A percentile compares a stretch with the other conserved stretches of the same genome.
phyloP scores from a whole-genome alignment of 1,140 invertebrate species.

The Lutraria rhynchaena region DNA sequence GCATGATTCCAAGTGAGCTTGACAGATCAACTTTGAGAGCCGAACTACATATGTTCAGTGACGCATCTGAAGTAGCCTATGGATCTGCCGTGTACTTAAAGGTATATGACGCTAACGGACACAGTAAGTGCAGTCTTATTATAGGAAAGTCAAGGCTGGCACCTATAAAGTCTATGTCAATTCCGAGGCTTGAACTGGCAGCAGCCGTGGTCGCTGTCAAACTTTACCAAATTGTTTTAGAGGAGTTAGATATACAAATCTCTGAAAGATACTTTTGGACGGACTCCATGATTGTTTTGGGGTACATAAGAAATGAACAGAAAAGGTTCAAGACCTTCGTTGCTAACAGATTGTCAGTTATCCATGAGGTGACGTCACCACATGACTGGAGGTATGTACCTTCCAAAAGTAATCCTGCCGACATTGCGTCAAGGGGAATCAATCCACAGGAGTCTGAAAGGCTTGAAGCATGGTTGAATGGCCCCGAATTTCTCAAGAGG shows the following conservation, averaged over 20 bases:
- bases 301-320: no score
- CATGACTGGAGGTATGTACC: conserved; percentile 26
- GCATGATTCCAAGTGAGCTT: not conserved
- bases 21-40: not conserved
- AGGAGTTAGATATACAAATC: conserved; percentile 28
- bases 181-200: conserved; percentile 4
- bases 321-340: conserved; percentile 53
- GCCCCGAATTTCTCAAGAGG: not conserved
- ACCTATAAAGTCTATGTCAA: not conserved
- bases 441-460: not conserved
- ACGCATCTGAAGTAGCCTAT: conserved; percentile 10
- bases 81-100: conserved; percentile 12
- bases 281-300: conserved; percentile 45
- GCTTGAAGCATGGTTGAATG: conserved; percentile 9
- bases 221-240: conserved; percentile 10
- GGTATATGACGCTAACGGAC: not conserved
- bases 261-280: conserved; percentile 28
- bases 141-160: conserved; percentile 15
- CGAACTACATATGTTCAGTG: conserved; percentile 23
- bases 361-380: conserved; percentile 24
- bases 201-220: conserved; percentile 43
- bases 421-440: conserved; percentile 36
- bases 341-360: conserved; percentile 43
- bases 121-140: not conserved
- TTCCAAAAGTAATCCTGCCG: conserved; percentile 51